Base-by-base conservation (phyloP, 2,888 invertebrate genomes). In the Ectropis crepuscularia region DNA sequence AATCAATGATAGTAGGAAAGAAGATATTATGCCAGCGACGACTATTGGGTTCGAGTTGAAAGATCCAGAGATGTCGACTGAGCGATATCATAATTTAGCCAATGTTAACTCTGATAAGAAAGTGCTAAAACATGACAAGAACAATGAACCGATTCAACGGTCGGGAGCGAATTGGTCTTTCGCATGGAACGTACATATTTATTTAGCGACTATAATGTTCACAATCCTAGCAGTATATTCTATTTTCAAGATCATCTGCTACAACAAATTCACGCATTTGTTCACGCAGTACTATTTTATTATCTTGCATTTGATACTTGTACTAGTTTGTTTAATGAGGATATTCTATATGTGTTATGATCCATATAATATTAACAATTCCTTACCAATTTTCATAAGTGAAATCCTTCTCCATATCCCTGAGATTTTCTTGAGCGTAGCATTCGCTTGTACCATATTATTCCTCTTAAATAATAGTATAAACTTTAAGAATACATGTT, bases 181-280 rank as follows among this genome's bases (percentile, higher is more conserved):
- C 71, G 97, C 97, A 1, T 98, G 98, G 98, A 97, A 98, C 78
- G 95, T 98, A 7, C 98, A 98, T 82, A 96, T 98, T 6, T 98
- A 98, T 88, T 88, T 97, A 46, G 96, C 97, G 0, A 98, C 98
- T 0, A 95, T 96, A 11, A 94, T 97, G 78, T 98, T 98, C 82
- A 96, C 97, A 0, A 92, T 98, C 9, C 89, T 98, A 75, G 97
- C 97, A 0, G 94, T 97, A 0, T 97, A 96, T 82, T 97, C 97
- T 28, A 95, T 98, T 65, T 96, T 97, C 79, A 97, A 97, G 87
- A 94, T 98, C 70, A 95, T 98, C 50, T 95, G 97, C 57, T 96
- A 97, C 86, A 96, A 97, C 87, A 96, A 96, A 79, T 95, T 96
- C 74, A 96, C 97, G 6, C 97, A 97, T 86, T 94, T 98, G 66